A percentile compares a stretch with the other conserved stretches of the same genome.
These are phyloP conservation scores for Trypoxylus dichotomus DNA, from an alignment of 1,140 invertebrate genomes.

Conservation along the genomic window DNA sequence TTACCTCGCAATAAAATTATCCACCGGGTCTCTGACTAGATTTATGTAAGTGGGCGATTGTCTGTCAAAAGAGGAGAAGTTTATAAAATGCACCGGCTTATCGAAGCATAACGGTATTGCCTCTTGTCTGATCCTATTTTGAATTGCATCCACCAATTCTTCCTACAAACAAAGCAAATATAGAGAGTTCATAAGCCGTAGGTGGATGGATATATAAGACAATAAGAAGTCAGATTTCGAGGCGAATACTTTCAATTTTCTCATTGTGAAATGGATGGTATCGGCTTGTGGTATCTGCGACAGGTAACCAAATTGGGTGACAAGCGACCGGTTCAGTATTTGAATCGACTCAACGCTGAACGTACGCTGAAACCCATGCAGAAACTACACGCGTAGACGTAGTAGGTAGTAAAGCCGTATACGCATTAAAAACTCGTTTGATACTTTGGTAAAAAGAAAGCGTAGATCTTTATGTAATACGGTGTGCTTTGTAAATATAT, in stretches of 20 bases:
- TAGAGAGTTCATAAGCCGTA: background rate
- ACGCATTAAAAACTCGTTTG: background rate
- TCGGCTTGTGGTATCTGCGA: background rate
- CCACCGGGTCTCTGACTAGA: conserved; percentile 65
- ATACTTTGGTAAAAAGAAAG: background rate
- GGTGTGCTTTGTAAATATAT: background rate
- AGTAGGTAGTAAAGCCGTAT: background rate
- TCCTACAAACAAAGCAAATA: conserved; percentile 52
- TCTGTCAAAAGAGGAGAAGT: conserved; percentile 63
- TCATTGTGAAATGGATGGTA: background rate
- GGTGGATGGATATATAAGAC: background rate
- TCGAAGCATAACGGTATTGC: conserved; percentile 66
- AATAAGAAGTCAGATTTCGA: background rate
- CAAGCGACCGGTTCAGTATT: background rate
- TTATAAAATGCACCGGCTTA: conserved; percentile 65
- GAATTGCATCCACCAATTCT: conserved; percentile 60
- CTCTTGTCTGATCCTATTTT: conserved; percentile 57
- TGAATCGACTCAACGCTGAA: background rate
- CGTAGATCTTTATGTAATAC: background rate
- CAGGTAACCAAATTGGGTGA: conserved; percentile 9
- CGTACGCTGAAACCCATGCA: background rate
- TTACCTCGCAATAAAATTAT: conserved; percentile 52
- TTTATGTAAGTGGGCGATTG: conserved; percentile 68
- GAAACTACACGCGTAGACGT: background rate
- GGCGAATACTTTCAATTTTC: background rate